These are phyloP conservation scores for Knipowitschia caucasica DNA, from an alignment of 2,797 vertebrate species.

Conservation along the genomic window DNA sequence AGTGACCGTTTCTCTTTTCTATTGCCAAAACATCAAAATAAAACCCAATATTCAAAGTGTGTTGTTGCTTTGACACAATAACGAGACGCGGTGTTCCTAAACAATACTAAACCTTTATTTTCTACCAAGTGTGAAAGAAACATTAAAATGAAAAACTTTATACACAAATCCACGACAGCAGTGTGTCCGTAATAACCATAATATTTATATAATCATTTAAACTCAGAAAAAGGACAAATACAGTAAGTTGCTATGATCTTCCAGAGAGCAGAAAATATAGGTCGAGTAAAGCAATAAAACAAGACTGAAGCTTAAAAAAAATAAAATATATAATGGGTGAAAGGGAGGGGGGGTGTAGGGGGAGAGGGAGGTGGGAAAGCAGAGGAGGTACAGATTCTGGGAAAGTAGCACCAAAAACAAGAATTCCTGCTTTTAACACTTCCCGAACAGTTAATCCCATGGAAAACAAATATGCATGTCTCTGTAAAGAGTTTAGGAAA, in stretches of 20 bases:
- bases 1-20: constrained; percentile 66
- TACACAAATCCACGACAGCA: constrained; percentile 80
- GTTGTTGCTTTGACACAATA: constrained; percentile 16
- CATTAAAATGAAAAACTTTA: constrained; percentile 81
- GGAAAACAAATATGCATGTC: constrained; percentile 65
- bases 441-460: constrained; percentile 62
- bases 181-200: constrained; percentile 79
- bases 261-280: constrained; percentile 23
- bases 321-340: constrained; percentile 8
- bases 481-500: constrained; percentile 64
- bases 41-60: constrained; percentile 34
- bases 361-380: constrained; percentile 30
- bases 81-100: constrained; percentile 64
- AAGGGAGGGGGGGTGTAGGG: constrained; percentile 25
- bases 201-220: constrained; percentile 72
- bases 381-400: constrained; percentile 68
- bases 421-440: constrained; percentile 75
- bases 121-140: constrained; percentile 85
- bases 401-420: constrained; percentile 84
- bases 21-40: constrained; percentile 49
- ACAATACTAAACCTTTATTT: constrained; percentile 86
- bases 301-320: constrained; percentile 18
- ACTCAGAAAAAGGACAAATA: constrained; percentile 74
- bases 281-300: constrained; percentile 37
- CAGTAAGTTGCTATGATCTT: constrained; percentile 74